phyloP scores from a whole-genome alignment of 2,113 vertebrate species.

The Tylochromis polylepis region DNA sequence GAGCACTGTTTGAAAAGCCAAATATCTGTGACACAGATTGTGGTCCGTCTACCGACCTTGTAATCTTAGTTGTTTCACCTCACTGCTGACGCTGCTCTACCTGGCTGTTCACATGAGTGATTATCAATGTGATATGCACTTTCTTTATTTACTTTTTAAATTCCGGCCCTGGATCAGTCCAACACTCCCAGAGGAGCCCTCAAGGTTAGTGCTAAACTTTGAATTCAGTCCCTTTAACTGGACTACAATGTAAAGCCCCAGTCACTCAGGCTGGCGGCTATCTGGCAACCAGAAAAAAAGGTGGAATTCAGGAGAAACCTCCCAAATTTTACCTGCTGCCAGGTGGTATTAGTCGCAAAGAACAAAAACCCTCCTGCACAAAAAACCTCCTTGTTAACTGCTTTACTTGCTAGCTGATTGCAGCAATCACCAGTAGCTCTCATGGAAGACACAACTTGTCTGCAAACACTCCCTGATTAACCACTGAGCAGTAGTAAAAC shows the following conservation, averaged over 20 bases:
- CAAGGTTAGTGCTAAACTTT: slow-evolving; percentile 11
- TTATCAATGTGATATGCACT: slow-evolving; percentile 18
- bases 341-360: background rate
- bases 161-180: background rate
- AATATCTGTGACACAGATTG: slow-evolving; percentile 37
- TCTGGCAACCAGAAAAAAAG: background rate
- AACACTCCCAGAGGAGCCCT: background rate
- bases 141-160: slow-evolving; percentile 34
- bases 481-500: background rate
- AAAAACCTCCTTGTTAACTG: background rate
- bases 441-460: background rate
- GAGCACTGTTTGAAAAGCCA: slow-evolving; percentile 7
- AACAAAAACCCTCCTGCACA: background rate
- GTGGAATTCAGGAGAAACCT: background rate
- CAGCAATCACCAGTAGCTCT: background rate
- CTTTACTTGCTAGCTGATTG: background rate
- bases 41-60: background rate
- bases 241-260: background rate
- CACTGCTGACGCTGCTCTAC: slow-evolving; percentile 28
- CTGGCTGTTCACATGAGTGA: slow-evolving; percentile 1
- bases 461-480: accelerated
- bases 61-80: slow-evolving; percentile 44
- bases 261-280: background rate
- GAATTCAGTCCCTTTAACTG: background rate
- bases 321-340: background rate